Percentiles rank a stretch among this genome's conserved stretches.
Evolutionary conservation across 2,113 vertebrate species (phyloP).

Genomic region (Canis aureus): DNA sequence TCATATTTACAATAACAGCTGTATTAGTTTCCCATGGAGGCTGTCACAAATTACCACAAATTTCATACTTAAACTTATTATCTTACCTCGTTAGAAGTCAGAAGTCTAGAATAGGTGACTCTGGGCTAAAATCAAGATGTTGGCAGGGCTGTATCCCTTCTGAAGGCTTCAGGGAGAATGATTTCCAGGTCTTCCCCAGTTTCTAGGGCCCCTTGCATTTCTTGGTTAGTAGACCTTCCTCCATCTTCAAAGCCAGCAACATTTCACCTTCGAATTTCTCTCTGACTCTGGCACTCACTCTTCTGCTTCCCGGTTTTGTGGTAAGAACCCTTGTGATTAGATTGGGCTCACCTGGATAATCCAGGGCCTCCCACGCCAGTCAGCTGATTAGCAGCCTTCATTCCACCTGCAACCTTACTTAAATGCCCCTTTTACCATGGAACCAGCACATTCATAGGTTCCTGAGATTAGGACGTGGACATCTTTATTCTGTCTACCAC

Average conservation of each 20-base stretch:
- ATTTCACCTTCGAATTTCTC: not conserved
- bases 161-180: not conserved
- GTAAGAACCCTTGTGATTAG: not conserved
- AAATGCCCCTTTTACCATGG: not conserved
- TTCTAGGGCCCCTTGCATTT: not conserved
- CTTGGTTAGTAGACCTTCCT: not conserved
- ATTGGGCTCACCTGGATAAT: not conserved
- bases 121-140: not conserved
- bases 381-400: not conserved
- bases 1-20: not conserved
- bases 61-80: not conserved
- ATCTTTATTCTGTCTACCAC: not conserved
- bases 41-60: not conserved
- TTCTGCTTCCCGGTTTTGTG: not conserved
- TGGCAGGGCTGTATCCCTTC: not conserved
- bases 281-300: not conserved
- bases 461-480: not conserved
- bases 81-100: not conserved
- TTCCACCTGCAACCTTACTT: not conserved
- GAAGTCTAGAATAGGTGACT: not conserved
- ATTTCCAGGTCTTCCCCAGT: not conserved
- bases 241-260: not conserved
- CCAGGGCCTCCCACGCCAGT: not conserved
- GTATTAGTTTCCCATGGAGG: not conserved
- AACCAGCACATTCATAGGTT: not conserved